Evolutionary conservation across 2,113 vertebrate species (phyloP).

Genomic region (Callaeas wilsoni): DNA sequence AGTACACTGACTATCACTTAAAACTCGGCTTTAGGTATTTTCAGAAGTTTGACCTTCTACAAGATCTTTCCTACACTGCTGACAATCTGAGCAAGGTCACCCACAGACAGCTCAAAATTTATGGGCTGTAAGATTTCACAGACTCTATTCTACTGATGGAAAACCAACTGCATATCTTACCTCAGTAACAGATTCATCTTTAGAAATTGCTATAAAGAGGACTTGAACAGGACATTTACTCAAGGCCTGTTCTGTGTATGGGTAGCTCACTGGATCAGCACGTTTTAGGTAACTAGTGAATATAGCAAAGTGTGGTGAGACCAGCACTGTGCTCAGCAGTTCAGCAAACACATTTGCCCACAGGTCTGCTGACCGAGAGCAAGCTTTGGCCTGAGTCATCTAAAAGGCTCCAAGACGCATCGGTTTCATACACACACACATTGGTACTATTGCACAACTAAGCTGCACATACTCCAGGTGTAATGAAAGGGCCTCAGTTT

Average conservation of each 20-base stretch:
- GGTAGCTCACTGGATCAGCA: not conserved
- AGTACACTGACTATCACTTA: not conserved
- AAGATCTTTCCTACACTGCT: not conserved
- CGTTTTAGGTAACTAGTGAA: not conserved
- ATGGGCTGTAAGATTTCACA: not conserved
- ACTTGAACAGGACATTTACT: not conserved
- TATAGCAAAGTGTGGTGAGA: not conserved
- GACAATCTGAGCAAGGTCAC: not conserved
- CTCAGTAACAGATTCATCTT: not conserved
- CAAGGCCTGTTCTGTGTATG: not conserved
- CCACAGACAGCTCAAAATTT: not conserved
- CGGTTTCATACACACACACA: not conserved
- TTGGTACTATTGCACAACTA: not conserved
- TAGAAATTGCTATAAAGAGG: not conserved
- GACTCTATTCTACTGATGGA: not conserved
- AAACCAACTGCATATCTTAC: not conserved
- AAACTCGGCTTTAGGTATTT: not conserved
- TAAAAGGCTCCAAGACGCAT: not conserved
- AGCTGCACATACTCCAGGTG: not conserved
- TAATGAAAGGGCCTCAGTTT: not conserved
- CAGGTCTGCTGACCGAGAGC: not conserved
- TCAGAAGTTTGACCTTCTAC: not conserved
- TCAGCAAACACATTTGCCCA: not conserved
- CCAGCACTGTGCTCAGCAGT: not conserved
- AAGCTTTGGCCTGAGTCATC: not conserved